Evolutionary conservation across 1,140 invertebrate species (phyloP).

Genomic region (Caenorhabditis inopinata): DNA sequence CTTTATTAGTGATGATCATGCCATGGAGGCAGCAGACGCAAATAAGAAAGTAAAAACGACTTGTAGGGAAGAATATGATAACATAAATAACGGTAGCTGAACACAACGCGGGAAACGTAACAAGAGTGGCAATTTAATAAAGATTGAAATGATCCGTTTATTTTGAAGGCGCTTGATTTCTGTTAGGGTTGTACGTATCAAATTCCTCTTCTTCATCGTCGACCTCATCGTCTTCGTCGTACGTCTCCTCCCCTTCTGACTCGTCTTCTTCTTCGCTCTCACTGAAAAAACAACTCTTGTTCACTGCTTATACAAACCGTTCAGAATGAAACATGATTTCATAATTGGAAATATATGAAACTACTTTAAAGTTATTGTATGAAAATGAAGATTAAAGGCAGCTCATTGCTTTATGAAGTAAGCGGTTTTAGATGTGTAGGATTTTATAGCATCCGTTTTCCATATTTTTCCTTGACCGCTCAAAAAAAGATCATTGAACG

Average conservation of each 20-base stretch:
- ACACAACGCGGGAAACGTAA: background rate
- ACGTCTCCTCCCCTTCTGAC: conserved; percentile 25
- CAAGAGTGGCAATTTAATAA: background rate
- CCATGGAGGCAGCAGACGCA: conserved; percentile 1
- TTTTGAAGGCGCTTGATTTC: conserved; percentile 27
- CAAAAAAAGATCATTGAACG: conserved; percentile 13
- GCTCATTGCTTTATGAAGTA: too few relatives aligned
- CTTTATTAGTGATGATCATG: conserved; percentile 11
- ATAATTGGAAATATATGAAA: too few relatives aligned
- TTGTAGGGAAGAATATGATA: background rate
- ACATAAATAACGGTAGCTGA: conserved; percentile 1
- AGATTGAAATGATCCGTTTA: background rate
- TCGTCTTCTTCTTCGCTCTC: conserved; percentile 48
- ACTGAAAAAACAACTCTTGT: conserved; percentile 29
- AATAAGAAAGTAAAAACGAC: conserved; percentile 3
- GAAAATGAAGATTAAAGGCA: too few relatives aligned
- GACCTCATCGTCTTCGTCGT: conserved; percentile 32
- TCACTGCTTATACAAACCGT: background rate
- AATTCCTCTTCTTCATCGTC: conserved; percentile 31
- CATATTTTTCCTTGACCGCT: background rate
- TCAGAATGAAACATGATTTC: too few relatives aligned
- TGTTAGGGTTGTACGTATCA: conserved; percentile 36
- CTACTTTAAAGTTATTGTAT: too few relatives aligned
- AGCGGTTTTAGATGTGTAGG: too few relatives aligned
- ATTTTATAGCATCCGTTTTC: too few relatives aligned